These are phyloP conservation scores for Hololepta plana DNA, from an alignment of 2,888 invertebrate genomes.

Conservation along the genomic window DNA sequence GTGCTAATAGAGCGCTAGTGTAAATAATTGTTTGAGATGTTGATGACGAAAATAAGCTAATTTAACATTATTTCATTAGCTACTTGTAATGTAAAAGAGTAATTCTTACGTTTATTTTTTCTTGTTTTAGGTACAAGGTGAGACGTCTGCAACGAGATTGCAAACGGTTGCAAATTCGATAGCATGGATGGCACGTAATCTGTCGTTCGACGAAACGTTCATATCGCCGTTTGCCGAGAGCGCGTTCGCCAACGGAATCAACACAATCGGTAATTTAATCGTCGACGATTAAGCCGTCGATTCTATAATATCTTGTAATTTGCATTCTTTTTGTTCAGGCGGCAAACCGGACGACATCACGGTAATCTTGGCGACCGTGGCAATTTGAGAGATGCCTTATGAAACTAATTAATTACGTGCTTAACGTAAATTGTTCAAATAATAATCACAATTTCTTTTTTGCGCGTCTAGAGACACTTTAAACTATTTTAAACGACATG, in stretches of 20 bases:
- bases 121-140: constrained; percentile 37
- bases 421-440: no score
- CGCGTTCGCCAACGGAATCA: constrained; percentile 83
- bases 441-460: no score
- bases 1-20: no score
- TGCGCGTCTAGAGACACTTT: no score
- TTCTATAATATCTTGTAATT: neutral
- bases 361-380: constrained; percentile 86
- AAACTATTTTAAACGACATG: no score
- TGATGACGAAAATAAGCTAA: constrained; percentile 1
- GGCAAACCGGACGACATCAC: constrained; percentile 99
- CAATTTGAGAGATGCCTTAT: constrained; percentile 35
- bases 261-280: constrained; percentile 60
- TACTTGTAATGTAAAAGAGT: neutral
- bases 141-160: constrained; percentile 52
- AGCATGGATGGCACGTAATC: constrained; percentile 85
- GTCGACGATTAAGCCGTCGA: neutral
- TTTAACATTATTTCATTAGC: constrained; percentile 2
- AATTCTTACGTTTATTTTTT: constrained; percentile 2
- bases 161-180: constrained; percentile 88
- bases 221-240: constrained; percentile 91
- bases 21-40: neutral
- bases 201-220: constrained; percentile 87
- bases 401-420: no score
- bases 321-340: constrained; percentile 40